Percentiles rank a stretch among this genome's conserved stretches.
phyloP scores from a whole-genome alignment of 2,888 invertebrate genomes.

The Eurois occulta region DNA sequence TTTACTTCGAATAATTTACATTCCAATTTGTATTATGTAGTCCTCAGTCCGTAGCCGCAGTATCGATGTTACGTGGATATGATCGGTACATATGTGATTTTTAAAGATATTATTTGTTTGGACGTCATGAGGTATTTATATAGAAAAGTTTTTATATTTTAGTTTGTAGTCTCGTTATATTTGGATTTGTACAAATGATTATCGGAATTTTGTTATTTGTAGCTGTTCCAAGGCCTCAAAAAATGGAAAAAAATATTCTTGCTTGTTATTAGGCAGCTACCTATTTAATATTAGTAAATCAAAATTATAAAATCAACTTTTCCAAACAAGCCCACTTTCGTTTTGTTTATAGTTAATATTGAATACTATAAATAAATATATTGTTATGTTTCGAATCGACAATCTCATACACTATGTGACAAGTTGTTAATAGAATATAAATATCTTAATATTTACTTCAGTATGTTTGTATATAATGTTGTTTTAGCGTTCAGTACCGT shows the following conservation, averaged over 20 bases:
- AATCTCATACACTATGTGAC: constrained; percentile 63
- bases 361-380: constrained; percentile 40
- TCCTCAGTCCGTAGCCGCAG: constrained; percentile 77
- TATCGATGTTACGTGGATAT: constrained; percentile 47
- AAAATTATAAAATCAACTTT: constrained; percentile 47
- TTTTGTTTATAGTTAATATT: constrained; percentile 28
- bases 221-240: constrained; percentile 3
- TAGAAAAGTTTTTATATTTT: background rate
- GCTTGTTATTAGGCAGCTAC: constrained; percentile 1
- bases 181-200: constrained; percentile 18
- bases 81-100: constrained; percentile 59
- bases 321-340: constrained; percentile 43
- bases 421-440: constrained; percentile 60
- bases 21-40: constrained; percentile 81
- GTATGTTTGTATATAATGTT: constrained; percentile 71
- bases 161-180: constrained; percentile 5
- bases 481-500: constrained; percentile 67
- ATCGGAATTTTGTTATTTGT: constrained; percentile 28
- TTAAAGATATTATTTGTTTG: constrained; percentile 19
- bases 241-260: background rate
- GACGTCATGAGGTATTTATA: constrained; percentile 18
- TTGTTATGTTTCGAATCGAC: constrained; percentile 45
- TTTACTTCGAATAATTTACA: constrained; percentile 83
- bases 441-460: constrained; percentile 55
- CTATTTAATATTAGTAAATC: constrained; percentile 20